Evolutionary conservation across 2,797 vertebrate species (phyloP), one percentile per base, ranked within the genome.

Genomic region (Schizopygopsis malacanthus): DNA sequence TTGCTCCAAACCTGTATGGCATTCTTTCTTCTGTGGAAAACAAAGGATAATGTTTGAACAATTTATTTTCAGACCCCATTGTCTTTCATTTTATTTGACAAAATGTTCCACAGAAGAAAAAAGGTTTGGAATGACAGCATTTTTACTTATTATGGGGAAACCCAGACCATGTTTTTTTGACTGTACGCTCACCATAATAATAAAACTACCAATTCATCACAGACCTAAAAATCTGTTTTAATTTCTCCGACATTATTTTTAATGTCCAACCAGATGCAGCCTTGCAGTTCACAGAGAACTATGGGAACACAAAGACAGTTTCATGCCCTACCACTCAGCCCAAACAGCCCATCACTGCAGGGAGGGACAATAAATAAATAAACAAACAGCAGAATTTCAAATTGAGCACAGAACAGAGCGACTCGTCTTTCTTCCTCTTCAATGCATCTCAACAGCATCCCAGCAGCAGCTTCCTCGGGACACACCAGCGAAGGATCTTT

Each of bases 341-440:
- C 37, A 79, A 79, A 84, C 56, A 84, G 18, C 3, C 50, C 63
- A 84, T 70, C 16, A 70, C 25, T 45, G n/a, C 28, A 59, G 67
- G 20, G 16, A 59, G 6, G 50, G 39, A 71, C 4, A 22, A 84
- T 84, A 72, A 39, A 79, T 85, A 39, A 73, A 71, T 77, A 84
- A 84, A 52, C 63, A 84, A 79, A 59, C 37, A 70, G 45, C 37
- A 79, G 39, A n/a, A 79, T 85, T 79, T 84, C 39, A 71, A n/a
- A 71, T 73, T 79, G 39, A 47, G 77, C 67, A 25, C 52, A 33
- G 43, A 85, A 59, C n/a, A 41, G 33, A 77, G 22, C 59, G 6
- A 78, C 33, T 67, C 18, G 8, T 5, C 50, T 72, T 73, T 71
- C 41, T 80, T 80, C 77, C 54, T 65, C 65, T 71, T 79, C 67